Conservation (phyloP, 2,113 vertebrate species). For the Phodopus roborovskii region DNA sequence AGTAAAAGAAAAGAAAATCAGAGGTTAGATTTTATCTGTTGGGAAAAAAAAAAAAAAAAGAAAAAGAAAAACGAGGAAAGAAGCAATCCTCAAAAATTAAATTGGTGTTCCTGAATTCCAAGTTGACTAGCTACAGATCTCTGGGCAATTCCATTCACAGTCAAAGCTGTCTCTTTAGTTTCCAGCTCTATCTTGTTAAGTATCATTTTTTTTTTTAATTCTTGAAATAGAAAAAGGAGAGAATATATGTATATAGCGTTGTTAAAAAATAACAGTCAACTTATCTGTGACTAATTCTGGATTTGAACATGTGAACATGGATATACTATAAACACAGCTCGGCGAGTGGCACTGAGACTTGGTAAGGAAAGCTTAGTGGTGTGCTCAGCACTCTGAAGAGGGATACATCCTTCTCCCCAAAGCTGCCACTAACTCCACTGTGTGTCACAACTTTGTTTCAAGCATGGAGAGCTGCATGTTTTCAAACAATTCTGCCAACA, state of each 20-base stretch:
- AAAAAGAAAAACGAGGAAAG: constrained; percentile 75
- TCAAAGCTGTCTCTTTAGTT: neutral
- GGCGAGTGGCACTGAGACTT: neutral
- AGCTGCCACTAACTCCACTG: neutral
- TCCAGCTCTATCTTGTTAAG: neutral
- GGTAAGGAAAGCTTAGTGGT: neutral
- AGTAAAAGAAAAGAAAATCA: constrained; percentile 91
- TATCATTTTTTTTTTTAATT: neutral
- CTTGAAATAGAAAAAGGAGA: neutral
- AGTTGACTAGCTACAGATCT: constrained; percentile 33
- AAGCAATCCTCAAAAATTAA: constrained; percentile 77
- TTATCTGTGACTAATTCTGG: constrained; percentile 39
- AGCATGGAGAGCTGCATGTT: neutral
- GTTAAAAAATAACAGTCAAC: neutral
- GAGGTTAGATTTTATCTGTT: constrained; percentile 87
- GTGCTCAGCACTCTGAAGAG: neutral
- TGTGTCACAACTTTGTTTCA: neutral
- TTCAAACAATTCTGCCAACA: neutral
- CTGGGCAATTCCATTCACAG: neutral
- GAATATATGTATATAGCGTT: neutral
- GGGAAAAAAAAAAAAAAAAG: constrained; percentile 52
- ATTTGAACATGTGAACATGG: neutral
- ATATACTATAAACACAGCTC: neutral
- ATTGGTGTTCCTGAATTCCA: constrained; percentile 50
- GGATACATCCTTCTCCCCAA: constrained; percentile 38